These are phyloP conservation scores for Spinibarbus caldwelli DNA, from an alignment of 2,797 vertebrate species.

Conservation along the genomic window DNA sequence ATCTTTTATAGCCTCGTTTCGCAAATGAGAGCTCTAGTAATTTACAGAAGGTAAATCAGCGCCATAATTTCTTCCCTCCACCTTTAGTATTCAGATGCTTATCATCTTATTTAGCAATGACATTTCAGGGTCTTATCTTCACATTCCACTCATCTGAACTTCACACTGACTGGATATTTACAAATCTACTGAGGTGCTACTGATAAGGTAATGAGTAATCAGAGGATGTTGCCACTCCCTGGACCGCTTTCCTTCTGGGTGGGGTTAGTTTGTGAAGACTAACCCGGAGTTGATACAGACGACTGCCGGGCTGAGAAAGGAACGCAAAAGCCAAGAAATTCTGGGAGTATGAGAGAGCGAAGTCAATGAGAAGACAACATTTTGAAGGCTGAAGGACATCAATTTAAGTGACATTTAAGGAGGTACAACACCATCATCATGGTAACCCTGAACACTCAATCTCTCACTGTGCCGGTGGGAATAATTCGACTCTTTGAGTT, in stretches of 20 bases:
- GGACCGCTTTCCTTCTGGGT: neutral
- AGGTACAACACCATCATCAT: conserved; percentile 34
- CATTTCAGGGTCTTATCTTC: conserved; percentile 30
- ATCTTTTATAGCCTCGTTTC: neutral
- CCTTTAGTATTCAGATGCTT: neutral
- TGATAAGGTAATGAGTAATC: conserved; percentile 39
- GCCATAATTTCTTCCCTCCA: neutral
- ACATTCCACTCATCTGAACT: neutral
- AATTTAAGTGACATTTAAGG: neutral
- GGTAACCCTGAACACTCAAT: conserved; percentile 64
- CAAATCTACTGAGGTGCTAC: neutral
- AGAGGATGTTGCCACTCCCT: conserved; percentile 26
- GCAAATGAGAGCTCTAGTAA: no score
- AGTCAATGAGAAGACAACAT: neutral
- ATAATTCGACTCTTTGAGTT: conserved; percentile 76
- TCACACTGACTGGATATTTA: neutral
- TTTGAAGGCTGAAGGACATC: neutral
- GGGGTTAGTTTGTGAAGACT: neutral
- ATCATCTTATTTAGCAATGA: neutral
- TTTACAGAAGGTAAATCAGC: neutral
- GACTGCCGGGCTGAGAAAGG: conserved; percentile 6
- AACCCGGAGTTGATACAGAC: neutral
- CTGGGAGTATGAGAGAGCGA: neutral
- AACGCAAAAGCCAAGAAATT: neutral
- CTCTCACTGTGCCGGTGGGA: conserved; percentile 72